These are phyloP conservation scores for Tenebrio molitor DNA, from an alignment of 1,140 invertebrate species.

Conservation along the genomic window DNA sequence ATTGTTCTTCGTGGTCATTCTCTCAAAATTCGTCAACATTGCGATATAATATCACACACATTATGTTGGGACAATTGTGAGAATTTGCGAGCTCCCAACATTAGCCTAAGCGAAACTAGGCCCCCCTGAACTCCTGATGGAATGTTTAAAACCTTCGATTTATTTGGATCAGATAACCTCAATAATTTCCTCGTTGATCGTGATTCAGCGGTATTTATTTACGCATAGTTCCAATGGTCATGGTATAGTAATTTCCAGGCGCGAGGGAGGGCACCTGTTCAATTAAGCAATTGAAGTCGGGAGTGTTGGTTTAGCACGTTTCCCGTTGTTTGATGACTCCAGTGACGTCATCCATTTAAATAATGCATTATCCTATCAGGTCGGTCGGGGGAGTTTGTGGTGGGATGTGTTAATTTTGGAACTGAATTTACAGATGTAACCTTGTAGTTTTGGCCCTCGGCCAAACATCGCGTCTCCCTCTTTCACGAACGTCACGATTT, in stretches of 20 bases:
- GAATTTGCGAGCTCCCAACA: background rate
- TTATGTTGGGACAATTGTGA: too few species aligned
- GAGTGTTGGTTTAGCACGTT: constrained; percentile 29
- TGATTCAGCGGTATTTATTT: constrained; percentile 26
- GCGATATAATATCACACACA: too few species aligned
- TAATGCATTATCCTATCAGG: constrained; percentile 34
- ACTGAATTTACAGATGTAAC: constrained; percentile 24
- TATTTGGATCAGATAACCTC: constrained; percentile 6
- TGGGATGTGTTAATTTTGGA: constrained; percentile 31
- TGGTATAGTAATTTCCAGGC: background rate
- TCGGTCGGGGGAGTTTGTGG: constrained; percentile 16
- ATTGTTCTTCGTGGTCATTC: too few species aligned
- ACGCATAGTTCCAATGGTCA: constrained; percentile 12
- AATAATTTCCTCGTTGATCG: constrained; percentile 6
- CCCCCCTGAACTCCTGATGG: background rate
- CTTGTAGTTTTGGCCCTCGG: constrained; percentile 25
- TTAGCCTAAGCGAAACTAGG: background rate
- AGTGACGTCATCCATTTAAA: constrained; percentile 44
- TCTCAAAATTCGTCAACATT: too few species aligned
- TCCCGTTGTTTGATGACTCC: constrained; percentile 40
- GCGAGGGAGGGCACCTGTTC: constrained; percentile 31
- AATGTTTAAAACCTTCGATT: background rate
- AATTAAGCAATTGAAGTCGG: constrained; percentile 31
- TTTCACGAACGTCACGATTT: background rate
- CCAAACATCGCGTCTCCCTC: constrained; percentile 4